Base-by-base conservation (phyloP, 2,797 vertebrate species). In the Paratrypauchen microcephalus region DNA sequence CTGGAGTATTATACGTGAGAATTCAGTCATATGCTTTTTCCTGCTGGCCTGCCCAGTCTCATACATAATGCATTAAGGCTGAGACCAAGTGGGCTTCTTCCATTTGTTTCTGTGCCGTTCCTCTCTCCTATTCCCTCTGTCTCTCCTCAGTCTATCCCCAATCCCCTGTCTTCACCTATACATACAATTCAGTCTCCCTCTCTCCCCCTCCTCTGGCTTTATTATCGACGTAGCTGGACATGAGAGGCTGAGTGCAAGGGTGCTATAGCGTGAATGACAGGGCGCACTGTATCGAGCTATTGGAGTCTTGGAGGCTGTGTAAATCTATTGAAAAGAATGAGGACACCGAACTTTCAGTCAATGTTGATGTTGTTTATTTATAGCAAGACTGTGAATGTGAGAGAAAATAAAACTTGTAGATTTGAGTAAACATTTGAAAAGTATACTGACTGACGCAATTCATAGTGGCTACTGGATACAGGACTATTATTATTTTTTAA, bases 61-160 rank as follows among this genome's bases (percentile, higher is more conserved):
- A 89, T 92, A 83, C 83, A 91, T 92, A 86, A 92, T 90, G 75
- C 79, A 91, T 91, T 77, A 88, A 77, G 84, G 50, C 78, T 83
- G 85, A 92, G 85, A 86, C 85, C 78, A 75, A 78, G 76, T 66
- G 71, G 66, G 41, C 72, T 60, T 65, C 59, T 55, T 69, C 26
- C 19, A 67, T 56, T 62, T 69, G 54, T 52, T 56, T 36, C 21
- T 56, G n/a, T 57, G 19, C 28, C 24, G 41, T 3, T 28, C 19
- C 30, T 65, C 36, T 56, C 47, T 52, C 39, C 32, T 1, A 9
- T 36, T 52, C 12, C 57, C 47, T 68, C 16, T 30, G 21, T 56
- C 54, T 56, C 11, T 19, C 9, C 56, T 68, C 67, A 50, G 15
- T 67, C 28, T 30, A 70, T 72, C 68, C 79, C 26, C 26, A 50